Conservation (phyloP, 2,113 vertebrate species). For the Nipponia nippon region DNA sequence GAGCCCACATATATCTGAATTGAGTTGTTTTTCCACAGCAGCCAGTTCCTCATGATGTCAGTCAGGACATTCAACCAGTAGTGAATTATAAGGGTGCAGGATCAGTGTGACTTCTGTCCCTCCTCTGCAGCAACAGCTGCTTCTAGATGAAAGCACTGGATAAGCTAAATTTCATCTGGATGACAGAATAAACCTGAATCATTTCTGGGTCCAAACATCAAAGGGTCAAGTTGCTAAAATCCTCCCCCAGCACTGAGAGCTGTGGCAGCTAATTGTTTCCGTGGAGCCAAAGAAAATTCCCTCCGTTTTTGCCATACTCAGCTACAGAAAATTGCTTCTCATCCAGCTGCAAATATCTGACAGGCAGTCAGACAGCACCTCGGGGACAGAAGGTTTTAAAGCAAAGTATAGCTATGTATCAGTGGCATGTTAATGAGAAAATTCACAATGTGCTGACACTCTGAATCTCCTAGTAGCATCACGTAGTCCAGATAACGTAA, state of each 20-base stretch:
- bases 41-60: not conserved
- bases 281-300: not conserved
- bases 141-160: not conserved
- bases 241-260: not conserved
- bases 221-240: not conserved
- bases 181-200: not conserved
- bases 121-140: not conserved
- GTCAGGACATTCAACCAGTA: not conserved
- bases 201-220: not conserved
- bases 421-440: not conserved
- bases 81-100: not conserved
- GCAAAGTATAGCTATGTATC: not conserved
- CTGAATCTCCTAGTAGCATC: not conserved
- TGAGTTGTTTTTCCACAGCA: not conserved
- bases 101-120: not conserved
- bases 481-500: accelerated
- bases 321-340: not conserved
- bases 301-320: not conserved
- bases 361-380: not conserved
- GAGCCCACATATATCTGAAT: accelerated
- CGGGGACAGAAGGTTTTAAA: not conserved
- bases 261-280: not conserved
- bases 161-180: not conserved
- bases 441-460: not conserved
- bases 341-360: not conserved